Evolutionary conservation across 2,888 invertebrate species (phyloP).

Genomic region (Mythimna albipuncta): DNA sequence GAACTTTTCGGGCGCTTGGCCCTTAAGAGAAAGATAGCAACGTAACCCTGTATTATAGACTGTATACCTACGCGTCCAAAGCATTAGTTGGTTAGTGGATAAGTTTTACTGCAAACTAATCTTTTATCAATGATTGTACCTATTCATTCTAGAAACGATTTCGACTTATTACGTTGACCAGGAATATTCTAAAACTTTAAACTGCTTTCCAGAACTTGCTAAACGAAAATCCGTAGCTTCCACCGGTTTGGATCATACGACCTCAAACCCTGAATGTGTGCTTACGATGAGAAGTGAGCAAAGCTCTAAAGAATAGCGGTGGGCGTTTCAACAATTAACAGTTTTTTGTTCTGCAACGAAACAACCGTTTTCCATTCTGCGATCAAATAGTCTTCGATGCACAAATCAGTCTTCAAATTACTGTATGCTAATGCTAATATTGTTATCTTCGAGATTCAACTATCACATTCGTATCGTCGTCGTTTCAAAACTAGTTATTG

Average conservation of each 20-base stretch:
- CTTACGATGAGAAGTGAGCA: slow-evolving; percentile 3
- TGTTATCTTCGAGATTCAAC: no score
- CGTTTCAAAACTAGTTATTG: no score
- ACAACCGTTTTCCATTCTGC: no score
- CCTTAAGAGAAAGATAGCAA: neutral
- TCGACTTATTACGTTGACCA: neutral
- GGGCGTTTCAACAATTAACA: no score
- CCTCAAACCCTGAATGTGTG: neutral
- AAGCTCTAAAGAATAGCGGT: neutral
- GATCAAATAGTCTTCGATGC: no score
- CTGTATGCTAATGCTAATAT: no score
- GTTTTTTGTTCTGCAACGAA: no score
- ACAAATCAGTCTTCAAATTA: no score
- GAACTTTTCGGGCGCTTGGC: no score
- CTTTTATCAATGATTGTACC: neutral
- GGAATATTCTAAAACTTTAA: neutral
- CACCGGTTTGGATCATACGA: neutral
- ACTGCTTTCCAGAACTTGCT: neutral
- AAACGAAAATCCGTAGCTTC: neutral
- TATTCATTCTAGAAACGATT: neutral
- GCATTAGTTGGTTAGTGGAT: neutral
- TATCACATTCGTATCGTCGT: no score
- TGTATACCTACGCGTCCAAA: neutral
- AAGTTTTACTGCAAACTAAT: neutral
- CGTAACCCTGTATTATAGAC: neutral